Conservation (phyloP, 2,113 vertebrate species). For the Pampusana beccarii region DNA sequence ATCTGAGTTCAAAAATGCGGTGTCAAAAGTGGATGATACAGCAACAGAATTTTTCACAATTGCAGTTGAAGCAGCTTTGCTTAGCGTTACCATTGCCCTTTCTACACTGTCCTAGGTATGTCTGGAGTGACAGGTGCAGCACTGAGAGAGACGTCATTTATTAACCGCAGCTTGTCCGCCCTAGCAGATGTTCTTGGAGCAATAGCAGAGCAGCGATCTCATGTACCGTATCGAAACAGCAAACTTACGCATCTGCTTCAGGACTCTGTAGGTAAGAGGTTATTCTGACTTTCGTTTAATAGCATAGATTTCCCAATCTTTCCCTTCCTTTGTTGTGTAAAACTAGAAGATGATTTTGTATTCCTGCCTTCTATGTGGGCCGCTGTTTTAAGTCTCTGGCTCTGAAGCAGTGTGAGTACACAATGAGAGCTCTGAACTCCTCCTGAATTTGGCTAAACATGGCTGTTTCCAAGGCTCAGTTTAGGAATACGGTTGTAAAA, state of each 20-base stretch:
- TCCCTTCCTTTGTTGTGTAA: neutral
- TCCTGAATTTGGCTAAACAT: neutral
- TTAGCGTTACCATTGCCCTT: neutral
- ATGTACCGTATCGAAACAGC: constrained; percentile 88
- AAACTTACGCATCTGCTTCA: constrained; percentile 86
- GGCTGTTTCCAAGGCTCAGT: neutral
- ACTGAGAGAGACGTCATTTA: constrained; percentile 82
- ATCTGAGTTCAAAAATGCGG: neutral
- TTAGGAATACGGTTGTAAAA: neutral
- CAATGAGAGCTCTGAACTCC: neutral
- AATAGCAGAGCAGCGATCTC: constrained; percentile 78
- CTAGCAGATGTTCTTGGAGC: constrained; percentile 85
- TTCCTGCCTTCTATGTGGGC: neutral
- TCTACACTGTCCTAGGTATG: constrained; percentile 56
- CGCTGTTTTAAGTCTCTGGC: neutral
- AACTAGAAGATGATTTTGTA: neutral
- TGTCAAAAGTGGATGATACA: neutral
- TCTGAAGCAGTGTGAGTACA: neutral
- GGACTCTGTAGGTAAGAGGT: constrained; percentile 77
- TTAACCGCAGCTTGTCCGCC: constrained; percentile 85
- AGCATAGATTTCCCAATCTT: neutral
- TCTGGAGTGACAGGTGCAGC: constrained; percentile 80
- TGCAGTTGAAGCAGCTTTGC: neutral
- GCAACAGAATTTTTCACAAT: neutral
- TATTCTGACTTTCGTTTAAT: neutral